Conservation (phyloP, 2,797 vertebrate genomes). For the Aplochiton taeniatus region DNA sequence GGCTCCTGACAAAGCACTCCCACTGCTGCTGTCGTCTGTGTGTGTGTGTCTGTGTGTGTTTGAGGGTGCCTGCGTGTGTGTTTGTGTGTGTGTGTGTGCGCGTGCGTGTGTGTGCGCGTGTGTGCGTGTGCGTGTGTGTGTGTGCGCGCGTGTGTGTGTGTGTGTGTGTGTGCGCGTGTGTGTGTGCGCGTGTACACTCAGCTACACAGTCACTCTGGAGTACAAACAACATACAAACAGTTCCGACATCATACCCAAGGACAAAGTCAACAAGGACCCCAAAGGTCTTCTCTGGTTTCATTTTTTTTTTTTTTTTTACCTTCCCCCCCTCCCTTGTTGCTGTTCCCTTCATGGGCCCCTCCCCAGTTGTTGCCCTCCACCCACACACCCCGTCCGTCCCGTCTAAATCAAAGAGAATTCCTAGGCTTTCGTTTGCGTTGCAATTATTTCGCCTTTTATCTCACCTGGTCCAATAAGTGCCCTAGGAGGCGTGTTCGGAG, state of each 20-base stretch:
- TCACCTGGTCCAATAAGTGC: slow-evolving; percentile 17
- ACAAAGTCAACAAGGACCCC: slow-evolving; percentile 42
- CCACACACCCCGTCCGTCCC: too few species aligned
- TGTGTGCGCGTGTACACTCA: too few species aligned
- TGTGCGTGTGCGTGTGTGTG: too few species aligned
- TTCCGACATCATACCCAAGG: slow-evolving; percentile 58
- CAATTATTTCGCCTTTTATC: slow-evolving; percentile 24
- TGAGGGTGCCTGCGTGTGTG: slow-evolving; percentile 24
- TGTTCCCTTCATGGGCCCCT: slow-evolving; percentile 21
- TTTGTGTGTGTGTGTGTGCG: slow-evolving; percentile 30
- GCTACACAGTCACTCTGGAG: too few species aligned
- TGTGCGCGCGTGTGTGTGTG: slow-evolving; percentile 28
- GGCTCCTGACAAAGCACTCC: slow-evolving; percentile 56
- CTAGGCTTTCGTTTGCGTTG: too few species aligned
- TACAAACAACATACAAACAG: slow-evolving; percentile 38
- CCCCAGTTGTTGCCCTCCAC: slow-evolving; percentile 18
- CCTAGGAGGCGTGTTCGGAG: slow-evolving; percentile 29
- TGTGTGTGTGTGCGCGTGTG: slow-evolving; percentile 25
- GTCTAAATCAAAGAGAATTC: too few species aligned
- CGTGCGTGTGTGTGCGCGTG: too few species aligned
- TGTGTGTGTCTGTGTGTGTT: slow-evolving; percentile 28
- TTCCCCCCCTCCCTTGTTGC: not conserved
- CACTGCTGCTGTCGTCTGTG: slow-evolving; percentile 56
- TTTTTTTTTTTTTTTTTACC: slow-evolving; percentile 5
- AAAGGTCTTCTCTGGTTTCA: slow-evolving; percentile 28